Evolutionary conservation across 2,113 vertebrate genomes (phyloP), one percentile per base, ranked within the genome.

Genomic region (Hemicordylus capensis): DNA sequence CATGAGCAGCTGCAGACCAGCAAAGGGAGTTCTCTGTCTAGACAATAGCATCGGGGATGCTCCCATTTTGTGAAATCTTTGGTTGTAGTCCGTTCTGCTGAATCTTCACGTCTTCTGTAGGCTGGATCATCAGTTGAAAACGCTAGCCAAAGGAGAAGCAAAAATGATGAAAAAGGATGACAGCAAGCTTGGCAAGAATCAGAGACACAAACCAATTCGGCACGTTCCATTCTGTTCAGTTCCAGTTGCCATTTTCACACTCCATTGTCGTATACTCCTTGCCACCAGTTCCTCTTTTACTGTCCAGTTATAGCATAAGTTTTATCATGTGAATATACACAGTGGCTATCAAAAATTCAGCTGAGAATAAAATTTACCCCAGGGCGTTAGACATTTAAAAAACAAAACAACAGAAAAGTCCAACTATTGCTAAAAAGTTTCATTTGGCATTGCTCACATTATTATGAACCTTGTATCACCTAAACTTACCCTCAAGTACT

Each of bases 51-150:
- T 94, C 93, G 0, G 37, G 90, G 61, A 42, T 64, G 0, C 89
- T 95, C 84, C 95, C 96, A 0, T 95, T 96, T 76, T 95, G 89
- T 42, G 94, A 92, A 0, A 44, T 86, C 88, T 93, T 94, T 0
- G 64, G 82, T 75, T 95, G 95, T 42, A 96, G 90, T 85, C 96
- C 94, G 0, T 97, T 96, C 74, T 94, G 93, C 66, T 95, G 93
- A 72, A 91, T 19, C 4, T 84, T 93, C 26, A 20, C 17, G 28
- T 95, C 97, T 81, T 95, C 88, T 61, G 58, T 93, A 75, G 97
- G 90, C 44, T 95, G 95, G 66, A 95, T 97, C 97, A 98, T 98
- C 94, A 91, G 96, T 87, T 90, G 95, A 95, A 98, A 96, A 69
- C 97, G 97, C 98, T 98, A 94, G 61, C 63, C 61, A 46, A 1